Evolutionary conservation across 2,113 vertebrate genomes (phyloP).

Genomic region (Apodemus speciosus): DNA sequence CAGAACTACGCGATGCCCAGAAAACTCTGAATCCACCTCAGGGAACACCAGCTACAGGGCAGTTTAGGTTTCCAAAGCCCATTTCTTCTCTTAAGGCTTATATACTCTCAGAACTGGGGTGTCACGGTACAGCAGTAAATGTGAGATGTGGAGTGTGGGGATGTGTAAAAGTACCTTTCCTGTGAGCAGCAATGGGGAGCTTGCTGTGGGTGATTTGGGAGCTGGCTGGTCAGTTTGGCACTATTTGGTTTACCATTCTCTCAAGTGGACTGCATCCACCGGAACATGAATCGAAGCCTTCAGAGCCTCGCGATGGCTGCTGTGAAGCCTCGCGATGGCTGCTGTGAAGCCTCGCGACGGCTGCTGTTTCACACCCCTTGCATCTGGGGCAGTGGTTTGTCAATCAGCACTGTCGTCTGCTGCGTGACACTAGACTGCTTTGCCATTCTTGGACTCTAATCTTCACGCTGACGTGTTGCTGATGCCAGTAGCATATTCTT

Average conservation of each 20-base stretch:
- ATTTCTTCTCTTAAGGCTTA: neutral
- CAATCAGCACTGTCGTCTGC: neutral
- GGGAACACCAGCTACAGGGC: neutral
- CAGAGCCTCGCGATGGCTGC: slow-evolving; percentile 24
- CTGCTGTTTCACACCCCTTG: slow-evolving; percentile 20
- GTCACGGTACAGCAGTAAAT: neutral
- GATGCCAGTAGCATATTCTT: neutral
- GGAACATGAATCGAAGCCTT: slow-evolving; percentile 62
- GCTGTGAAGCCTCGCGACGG: slow-evolving; percentile 5
- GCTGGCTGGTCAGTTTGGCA: neutral
- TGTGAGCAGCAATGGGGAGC: neutral
- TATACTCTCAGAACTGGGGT: neutral
- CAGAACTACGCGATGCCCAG: neutral
- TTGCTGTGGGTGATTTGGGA: neutral
- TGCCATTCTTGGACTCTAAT: neutral
- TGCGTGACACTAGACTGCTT: slow-evolving; percentile 41
- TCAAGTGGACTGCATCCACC: slow-evolving; percentile 1
- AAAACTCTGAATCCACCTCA: neutral
- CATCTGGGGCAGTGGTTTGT: neutral
- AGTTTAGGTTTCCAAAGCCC: neutral
- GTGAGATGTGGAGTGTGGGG: neutral
- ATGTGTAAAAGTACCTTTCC: neutral
- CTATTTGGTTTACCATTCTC: slow-evolving; percentile 2
- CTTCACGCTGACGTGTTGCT: neutral
- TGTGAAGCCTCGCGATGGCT: slow-evolving; percentile 29